Evolutionary conservation across 2,888 invertebrate genomes (phyloP), one percentile per base, ranked within the genome.

Genomic region (Sussaba pulchella): DNA sequence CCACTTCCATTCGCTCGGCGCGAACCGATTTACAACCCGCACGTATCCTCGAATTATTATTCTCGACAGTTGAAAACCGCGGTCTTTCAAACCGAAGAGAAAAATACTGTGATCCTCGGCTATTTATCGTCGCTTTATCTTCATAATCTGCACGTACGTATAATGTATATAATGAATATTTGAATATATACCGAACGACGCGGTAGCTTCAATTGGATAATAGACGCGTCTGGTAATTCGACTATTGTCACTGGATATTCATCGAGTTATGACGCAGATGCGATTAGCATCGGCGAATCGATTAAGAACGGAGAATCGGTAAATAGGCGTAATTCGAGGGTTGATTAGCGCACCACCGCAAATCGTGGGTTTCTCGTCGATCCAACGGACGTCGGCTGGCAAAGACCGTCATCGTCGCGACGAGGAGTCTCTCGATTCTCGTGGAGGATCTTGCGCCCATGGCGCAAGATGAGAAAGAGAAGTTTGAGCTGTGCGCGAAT

Each of bases 1-100:
- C 82, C 81, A 76, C 73, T 81, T 83, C 81, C 81, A 78, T 73
- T 47, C 10, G 17, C 45, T 50, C 70, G 24, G 43, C 21, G 66
- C 64, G 81, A 77, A 77, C 81, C 77, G 81, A 81, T 81, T 81
- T 81, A 81, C 81, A 69, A 52, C 77, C 64, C 72, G 72, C 41
- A 54, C 54, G 41, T 39, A 77, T 73, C 50, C 64, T 19, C 57
- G 50, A 73, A 47, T 76, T 76, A 63, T 63, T 45, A 52, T 52
- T 63, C 61, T 39, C 50, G 57, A 57, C 66, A 17, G 57, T 31
- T 57, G 14, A 9, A 17, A 14, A n/a, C 26, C 31, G 14, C 17
- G 17, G 14, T 54, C 17, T 36, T 26, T 10, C 50, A n/a, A 6
- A 19, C n/a, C 43, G 1, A 3, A 5, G n/a, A 26, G 14, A 69